Evolutionary conservation across 2,113 vertebrate genomes (phyloP), one percentile per base, ranked within the genome.

Genomic region (Arizona elegans): DNA sequence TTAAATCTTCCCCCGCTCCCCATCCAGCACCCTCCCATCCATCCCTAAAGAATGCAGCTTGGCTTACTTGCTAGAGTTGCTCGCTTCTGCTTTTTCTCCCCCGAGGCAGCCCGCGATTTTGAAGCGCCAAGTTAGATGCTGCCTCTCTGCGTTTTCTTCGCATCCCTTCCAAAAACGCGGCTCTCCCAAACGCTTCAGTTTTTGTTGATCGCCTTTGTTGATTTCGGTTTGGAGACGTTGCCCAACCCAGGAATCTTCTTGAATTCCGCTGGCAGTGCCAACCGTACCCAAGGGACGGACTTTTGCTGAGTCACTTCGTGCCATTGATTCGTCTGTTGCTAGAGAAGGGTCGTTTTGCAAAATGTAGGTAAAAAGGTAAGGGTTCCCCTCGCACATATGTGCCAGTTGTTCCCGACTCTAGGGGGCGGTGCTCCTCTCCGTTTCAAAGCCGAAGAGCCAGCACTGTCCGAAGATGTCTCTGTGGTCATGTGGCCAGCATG

Each of bases 151-250:
- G 1, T 33, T 33, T 75, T 23, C 23, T 43, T 15, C 88, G 0
- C 6, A 8, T 17, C 6, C 56, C 26, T 65, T 50, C 38, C 13
- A 2, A 10, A 43, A 47, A 26, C 7, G 8, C 38, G 0, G 38
- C 38, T 9, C 8, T 10, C 9, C 0, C 3, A 9, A 50, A 50
- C 17, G 29, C 3, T 17, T 12, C 21, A 0, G 2, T 15, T 53
- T 53, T 17, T 17, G 5, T 87, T 15, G 52, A 7, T 3, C 17
- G 29, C 50, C 11, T 53, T 17, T 8, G 12, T 19, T 5, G 70
- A 75, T 6, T 7, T 58, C 10, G 2, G 1, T 58, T 58, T 24
- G 19, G 33, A 43, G 88, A 7, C 6, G 59, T 62, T 75, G 58
- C 19, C 24, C 29, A 13, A 13, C 7, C 11, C 2, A 38, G 90